Percentiles rank a stretch among this genome's conserved stretches.
These are phyloP conservation scores for Carlito syrichta DNA, from an alignment of 2,113 vertebrate genomes.

Conservation along the genomic window DNA sequence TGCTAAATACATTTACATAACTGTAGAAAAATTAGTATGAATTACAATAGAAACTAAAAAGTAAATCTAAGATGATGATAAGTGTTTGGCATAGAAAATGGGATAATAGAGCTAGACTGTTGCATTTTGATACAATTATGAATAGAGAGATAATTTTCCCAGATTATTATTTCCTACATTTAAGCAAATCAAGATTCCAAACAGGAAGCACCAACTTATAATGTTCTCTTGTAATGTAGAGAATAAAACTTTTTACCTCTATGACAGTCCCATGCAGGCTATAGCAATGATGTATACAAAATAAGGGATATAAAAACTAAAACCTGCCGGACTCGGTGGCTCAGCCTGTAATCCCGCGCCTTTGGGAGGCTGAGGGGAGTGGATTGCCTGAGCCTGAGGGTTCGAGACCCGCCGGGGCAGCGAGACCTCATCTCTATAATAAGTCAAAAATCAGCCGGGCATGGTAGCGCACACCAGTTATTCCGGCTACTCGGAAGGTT, in stretches of 20 bases:
- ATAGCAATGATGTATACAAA: not conserved
- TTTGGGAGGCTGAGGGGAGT: too few relatives aligned
- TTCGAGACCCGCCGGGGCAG: too few relatives aligned
- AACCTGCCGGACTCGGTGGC: too few relatives aligned
- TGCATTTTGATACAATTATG: not conserved
- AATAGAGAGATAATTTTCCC: not conserved
- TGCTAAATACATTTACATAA: not conserved
- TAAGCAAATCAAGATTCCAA: not conserved
- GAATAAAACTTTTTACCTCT: not conserved
- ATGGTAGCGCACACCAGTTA: too few relatives aligned
- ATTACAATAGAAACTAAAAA: not conserved
- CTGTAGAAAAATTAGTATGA: not conserved
- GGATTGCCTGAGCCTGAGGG: too few relatives aligned
- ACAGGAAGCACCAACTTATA: not conserved
- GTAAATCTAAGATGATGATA: not conserved
- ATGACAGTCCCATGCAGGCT: not conserved
- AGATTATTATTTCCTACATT: not conserved
- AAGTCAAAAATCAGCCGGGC: too few relatives aligned
- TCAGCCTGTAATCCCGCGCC: too few relatives aligned
- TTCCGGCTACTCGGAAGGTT: too few relatives aligned
- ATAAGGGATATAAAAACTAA: not conserved
- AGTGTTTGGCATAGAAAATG: not conserved
- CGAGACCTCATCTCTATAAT: too few relatives aligned
- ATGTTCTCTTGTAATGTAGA: not conserved
- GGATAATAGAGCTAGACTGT: not conserved